Evolutionary conservation across 2,113 vertebrate genomes (phyloP).

Genomic region (Lucifuga dentata): DNA sequence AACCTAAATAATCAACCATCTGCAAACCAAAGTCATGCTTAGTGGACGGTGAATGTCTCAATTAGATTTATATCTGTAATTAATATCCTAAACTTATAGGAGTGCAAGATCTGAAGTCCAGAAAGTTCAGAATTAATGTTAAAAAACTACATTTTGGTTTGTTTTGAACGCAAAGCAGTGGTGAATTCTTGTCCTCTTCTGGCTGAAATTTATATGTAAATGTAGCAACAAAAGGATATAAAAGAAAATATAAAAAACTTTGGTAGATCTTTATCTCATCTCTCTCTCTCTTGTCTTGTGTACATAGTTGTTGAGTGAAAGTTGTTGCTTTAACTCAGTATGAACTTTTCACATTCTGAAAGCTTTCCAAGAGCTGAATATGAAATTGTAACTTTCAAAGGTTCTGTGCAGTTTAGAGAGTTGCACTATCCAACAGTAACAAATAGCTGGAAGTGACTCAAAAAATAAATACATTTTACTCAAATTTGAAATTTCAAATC

Average conservation of each 20-base stretch:
- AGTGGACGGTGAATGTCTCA: no score
- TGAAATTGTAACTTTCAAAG: neutral
- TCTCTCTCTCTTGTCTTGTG: neutral
- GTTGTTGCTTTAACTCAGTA: neutral
- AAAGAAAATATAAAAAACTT: slow-evolving; percentile 4
- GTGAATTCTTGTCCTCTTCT: slow-evolving; percentile 27
- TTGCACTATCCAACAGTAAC: no score
- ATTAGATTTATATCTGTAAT: no score
- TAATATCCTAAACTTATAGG: no score
- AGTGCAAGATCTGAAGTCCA: no score
- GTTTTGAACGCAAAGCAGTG: neutral
- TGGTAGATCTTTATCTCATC: slow-evolving; percentile 1
- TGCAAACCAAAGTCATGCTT: no score
- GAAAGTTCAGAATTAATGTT: neutral
- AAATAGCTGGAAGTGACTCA: no score
- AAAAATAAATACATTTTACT: neutral
- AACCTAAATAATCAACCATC: no score
- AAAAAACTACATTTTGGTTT: neutral
- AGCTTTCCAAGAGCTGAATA: neutral
- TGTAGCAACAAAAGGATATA: neutral
- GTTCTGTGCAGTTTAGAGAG: no score
- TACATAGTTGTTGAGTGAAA: neutral
- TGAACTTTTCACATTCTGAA: neutral
- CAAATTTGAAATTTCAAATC: slow-evolving; percentile 2
- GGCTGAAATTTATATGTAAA: slow-evolving; percentile 16